These are phyloP conservation scores for Amorpha juglandis DNA, from an alignment of 2,888 invertebrate genomes.

Conservation along the genomic window DNA sequence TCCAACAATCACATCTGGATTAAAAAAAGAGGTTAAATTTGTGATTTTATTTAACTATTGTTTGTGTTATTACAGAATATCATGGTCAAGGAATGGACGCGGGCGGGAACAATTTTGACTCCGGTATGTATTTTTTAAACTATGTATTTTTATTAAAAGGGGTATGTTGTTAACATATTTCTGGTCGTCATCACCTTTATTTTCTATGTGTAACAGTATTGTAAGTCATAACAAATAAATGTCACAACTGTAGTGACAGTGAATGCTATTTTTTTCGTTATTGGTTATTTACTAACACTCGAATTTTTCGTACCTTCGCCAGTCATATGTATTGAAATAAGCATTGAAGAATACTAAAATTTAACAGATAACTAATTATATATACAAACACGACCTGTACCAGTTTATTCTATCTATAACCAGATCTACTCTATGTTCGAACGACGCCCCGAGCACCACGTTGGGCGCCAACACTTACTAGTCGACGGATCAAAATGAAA, in stretches of 20 bases:
- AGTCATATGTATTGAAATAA: too few species aligned
- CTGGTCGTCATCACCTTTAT: background rate
- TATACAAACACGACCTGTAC: background rate
- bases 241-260: too few species aligned
- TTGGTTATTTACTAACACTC: too few species aligned
- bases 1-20: too few species aligned
- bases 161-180: background rate
- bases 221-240: too few species aligned
- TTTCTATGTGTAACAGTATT: too few species aligned
- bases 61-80: slow-evolving; percentile 86
- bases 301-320: too few species aligned
- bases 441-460: slow-evolving; percentile 4
- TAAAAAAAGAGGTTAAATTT: background rate
- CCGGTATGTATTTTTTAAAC: slow-evolving; percentile 79
- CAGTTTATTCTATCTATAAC: background rate
- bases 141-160: background rate
- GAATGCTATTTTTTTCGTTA: too few species aligned
- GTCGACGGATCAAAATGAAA: slow-evolving; percentile 7
- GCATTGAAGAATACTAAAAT: too few species aligned
- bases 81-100: slow-evolving; percentile 92
- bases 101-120: slow-evolving; percentile 91
- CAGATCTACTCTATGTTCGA: background rate
- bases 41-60: background rate
- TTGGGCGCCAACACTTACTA: background rate
- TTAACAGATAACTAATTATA: too few species aligned